Evolutionary conservation across 2,888 invertebrate genomes (phyloP).

Genomic region (Coremacera marginata): DNA sequence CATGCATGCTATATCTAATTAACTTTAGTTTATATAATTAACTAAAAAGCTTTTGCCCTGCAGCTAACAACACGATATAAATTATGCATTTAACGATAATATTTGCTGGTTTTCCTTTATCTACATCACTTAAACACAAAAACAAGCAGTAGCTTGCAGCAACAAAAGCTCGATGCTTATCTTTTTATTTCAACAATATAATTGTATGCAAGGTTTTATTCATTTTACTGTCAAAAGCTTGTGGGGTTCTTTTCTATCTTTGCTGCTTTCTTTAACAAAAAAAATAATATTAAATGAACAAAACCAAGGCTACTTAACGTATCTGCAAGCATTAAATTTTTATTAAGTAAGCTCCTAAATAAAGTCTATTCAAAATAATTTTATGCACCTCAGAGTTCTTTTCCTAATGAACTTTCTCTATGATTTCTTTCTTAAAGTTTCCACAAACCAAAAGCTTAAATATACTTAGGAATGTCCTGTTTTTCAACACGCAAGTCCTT

Average conservation of each 20-base stretch:
- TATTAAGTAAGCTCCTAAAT: neutral
- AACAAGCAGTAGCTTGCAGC: neutral
- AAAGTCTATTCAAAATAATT: neutral
- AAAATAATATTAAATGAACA: neutral
- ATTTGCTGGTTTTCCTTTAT: neutral
- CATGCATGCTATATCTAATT: neutral
- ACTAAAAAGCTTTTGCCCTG: constrained; percentile 17
- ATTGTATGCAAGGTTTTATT: constrained; percentile 16
- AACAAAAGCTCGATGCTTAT: neutral
- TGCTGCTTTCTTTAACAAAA: neutral
- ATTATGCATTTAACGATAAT: neutral
- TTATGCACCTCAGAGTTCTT: constrained; percentile 19
- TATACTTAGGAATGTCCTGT: neutral
- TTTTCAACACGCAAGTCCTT: neutral
- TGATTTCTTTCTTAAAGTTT: neutral
- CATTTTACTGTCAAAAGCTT: neutral
- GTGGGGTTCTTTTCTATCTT: neutral
- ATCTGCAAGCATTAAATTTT: neutral
- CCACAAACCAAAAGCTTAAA: no score
- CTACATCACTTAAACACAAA: neutral
- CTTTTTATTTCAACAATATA: constrained; percentile 24
- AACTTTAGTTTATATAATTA: constrained; percentile 8
- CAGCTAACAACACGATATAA: neutral
- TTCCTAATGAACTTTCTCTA: constrained; percentile 8
- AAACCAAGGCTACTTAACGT: neutral